Base-by-base conservation (phyloP, 1,140 invertebrate species). In the Ceratitis capitata region DNA sequence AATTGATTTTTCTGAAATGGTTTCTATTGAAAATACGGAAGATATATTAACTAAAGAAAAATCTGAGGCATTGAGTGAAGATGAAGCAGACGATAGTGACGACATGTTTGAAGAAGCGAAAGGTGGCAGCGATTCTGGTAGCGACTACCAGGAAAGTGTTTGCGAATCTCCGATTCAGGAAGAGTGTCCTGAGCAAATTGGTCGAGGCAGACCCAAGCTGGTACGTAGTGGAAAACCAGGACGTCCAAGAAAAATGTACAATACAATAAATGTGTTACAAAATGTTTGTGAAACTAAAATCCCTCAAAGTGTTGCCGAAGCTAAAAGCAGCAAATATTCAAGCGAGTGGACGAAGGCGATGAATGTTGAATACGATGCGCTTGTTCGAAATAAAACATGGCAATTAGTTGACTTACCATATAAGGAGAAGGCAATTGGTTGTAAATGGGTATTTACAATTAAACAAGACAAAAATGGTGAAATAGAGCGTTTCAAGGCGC, bases 281-380 rank as follows among this genome's bases (percentile, higher is more conserved):
- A 26, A 39, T 56, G 58, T 56, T 45, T 69, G n/a, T 26, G 74
- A 86, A 23, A 83, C 58, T 64, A 53, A 84, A 45, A 84, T 64
- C n/a, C 85, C 83, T n/a, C 3, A 82, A 64, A 87, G 49, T 39
- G n/a, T 85, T 29, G 78, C 69, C 16, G 83, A 69, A 29, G 84
- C 85, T 14, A 49, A 85, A 83, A 64, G 82, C 47, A 47, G 83
- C 42, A n/a, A 53, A 61, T 47, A 82, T 58, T 29, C 78, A 32
- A 53, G 87, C 0, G 53, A 88, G 39, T 92, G 89, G 90, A 86
- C 86, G 56, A 23, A 84, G 69, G 88, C 88, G 19, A 86, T n/a
- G 23, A 69, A 74, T 3, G 32, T 19, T 26, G 85, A 84, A 19
- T 78, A 74, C 49, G n/a, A 39, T 26, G n/a, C 85, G 7, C 69